Evolutionary conservation across 2,797 vertebrate genomes (phyloP).

Genomic region (Acanthopagrus latus): DNA sequence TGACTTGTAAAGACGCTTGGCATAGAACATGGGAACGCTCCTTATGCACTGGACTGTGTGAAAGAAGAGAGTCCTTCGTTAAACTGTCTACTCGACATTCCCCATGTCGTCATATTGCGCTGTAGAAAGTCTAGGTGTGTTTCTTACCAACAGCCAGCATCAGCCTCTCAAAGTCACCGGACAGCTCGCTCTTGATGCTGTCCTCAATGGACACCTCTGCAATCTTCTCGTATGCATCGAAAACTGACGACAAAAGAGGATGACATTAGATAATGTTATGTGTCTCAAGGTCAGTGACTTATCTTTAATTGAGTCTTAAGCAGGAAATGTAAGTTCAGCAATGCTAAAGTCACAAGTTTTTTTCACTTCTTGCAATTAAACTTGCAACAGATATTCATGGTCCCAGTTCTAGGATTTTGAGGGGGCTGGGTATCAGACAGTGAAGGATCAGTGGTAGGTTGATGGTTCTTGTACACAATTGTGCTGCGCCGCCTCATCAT

Average conservation of each 20-base stretch:
- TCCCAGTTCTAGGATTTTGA: neutral
- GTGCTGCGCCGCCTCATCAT: no score
- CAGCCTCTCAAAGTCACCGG: conserved; percentile 95
- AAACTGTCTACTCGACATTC: neutral
- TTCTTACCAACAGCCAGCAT: conserved; percentile 95
- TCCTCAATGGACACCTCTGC: conserved; percentile 91
- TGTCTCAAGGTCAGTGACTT: neutral
- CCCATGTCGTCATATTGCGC: neutral
- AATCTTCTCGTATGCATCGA: conserved; percentile 93
- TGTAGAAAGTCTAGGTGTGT: neutral
- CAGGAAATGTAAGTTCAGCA: neutral
- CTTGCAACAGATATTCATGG: neutral
- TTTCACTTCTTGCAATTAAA: neutral
- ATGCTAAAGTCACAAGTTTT: neutral
- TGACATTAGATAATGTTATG: neutral
- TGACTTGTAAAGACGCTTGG: conserved; percentile 94
- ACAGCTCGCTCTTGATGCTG: conserved; percentile 94
- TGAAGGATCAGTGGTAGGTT: neutral
- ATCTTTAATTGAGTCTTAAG: neutral
- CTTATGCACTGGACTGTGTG: conserved; percentile 91
- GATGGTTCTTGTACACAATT: no score
- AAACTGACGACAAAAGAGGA: conserved; percentile 84
- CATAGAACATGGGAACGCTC: conserved; percentile 93
- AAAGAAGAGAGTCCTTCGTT: conserved; percentile 12
- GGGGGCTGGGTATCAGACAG: neutral